Evolutionary conservation across 2,113 vertebrate species (phyloP).

Genomic region (Danio rerio): GRCz12tu NC_133190.1:19132001-19132500

Average conservation of each 20-base stretch:
- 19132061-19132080: conserved; percentile 67
- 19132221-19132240: conserved; percentile 11
- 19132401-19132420: conserved; percentile 1
- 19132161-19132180: conserved; percentile 67
- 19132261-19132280: not conserved
- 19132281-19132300: conserved; percentile 13
- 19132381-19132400: conserved; percentile 22
- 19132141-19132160: conserved; percentile 46
- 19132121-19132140: conserved; percentile 53
- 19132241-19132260: conserved; percentile 10
- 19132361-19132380: conserved; percentile 21
- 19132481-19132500: not conserved
- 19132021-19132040: conserved; percentile 66
- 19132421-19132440: not conserved
- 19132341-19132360: not conserved
- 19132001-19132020: conserved; percentile 42
- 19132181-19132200: conserved; percentile 65
- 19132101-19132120: conserved; percentile 57
- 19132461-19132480: not conserved
- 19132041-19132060: conserved; percentile 65
- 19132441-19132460: not conserved
- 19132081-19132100: conserved; percentile 75
- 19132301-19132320: conserved; percentile 9
- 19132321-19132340: not conserved
- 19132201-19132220: conserved; percentile 29